phyloP scores from a whole-genome alignment of 1,140 invertebrate genomes.

The Parasteatoda tepidariorum region DNA sequence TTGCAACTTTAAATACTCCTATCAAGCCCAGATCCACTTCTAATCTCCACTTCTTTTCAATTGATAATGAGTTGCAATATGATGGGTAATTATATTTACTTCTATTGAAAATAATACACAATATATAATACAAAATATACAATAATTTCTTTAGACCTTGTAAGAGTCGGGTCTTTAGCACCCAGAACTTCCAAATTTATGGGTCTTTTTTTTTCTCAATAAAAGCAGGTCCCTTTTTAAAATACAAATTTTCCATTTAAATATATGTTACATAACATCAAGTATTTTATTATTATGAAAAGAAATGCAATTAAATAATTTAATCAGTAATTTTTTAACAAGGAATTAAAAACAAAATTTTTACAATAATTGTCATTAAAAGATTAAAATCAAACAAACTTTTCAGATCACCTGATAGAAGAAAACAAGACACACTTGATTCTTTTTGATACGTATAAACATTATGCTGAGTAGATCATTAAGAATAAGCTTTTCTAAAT shows the following conservation, averaged over 20 bases:
- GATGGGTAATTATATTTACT: constrained; percentile 75
- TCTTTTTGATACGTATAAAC: not conserved
- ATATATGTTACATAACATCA: not conserved
- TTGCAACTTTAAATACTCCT: constrained; percentile 84
- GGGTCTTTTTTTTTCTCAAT: no score
- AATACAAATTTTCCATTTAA: not conserved
- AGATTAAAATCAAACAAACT: not conserved
- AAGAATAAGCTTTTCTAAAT: not conserved
- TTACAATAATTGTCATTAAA: not conserved
- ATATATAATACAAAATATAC: no score
- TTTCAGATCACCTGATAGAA: not conserved
- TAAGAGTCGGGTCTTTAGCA: no score
- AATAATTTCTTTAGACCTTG: no score
- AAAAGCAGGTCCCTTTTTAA: not conserved
- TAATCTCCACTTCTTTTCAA: constrained; percentile 92
- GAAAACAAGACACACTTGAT: not conserved
- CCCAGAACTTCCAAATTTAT: no score
- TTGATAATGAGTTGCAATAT: constrained; percentile 93
- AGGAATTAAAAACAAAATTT: not conserved
- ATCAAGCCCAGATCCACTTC: constrained; percentile 84
- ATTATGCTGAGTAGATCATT: not conserved
- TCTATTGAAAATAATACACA: not conserved
- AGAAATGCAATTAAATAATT: no score
- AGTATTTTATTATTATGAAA: no score
- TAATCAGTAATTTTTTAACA: no score